These are phyloP conservation scores for Rhadina sibilatrix DNA, from an alignment of 2,113 vertebrate species.

Conservation along the genomic window DNA sequence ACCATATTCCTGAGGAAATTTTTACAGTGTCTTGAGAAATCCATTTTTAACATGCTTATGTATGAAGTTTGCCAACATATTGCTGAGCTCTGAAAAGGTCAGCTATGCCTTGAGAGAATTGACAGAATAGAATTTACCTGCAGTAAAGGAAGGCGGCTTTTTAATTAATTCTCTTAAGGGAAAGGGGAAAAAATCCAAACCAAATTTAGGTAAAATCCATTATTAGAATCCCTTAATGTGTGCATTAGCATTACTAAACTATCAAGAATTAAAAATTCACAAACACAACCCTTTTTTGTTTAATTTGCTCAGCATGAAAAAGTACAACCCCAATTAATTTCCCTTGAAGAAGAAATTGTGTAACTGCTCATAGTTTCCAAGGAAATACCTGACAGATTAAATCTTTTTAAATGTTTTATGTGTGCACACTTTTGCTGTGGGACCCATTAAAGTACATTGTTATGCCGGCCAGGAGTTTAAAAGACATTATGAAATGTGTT, in stretches of 20 bases:
- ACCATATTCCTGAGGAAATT: neutral
- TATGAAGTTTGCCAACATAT: neutral
- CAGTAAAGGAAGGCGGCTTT: neutral
- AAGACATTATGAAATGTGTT: neutral
- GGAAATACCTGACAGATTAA: constrained; percentile 8
- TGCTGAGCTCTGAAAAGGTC: neutral
- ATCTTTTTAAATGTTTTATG: neutral
- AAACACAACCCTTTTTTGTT: neutral
- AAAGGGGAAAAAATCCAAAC: neutral
- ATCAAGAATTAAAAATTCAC: neutral
- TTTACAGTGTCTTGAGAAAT: neutral
- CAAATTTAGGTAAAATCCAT: neutral
- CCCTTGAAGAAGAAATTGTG: neutral
- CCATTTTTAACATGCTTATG: neutral
- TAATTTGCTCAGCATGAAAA: neutral
- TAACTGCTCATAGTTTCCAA: neutral
- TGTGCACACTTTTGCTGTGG: neutral
- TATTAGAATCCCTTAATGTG: neutral
- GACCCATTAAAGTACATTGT: neutral
- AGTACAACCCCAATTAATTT: neutral
- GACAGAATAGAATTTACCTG: neutral
- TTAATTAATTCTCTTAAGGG: neutral
- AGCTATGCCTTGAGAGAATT: neutral
- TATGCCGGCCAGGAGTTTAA: neutral
- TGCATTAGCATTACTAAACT: neutral